phyloP scores from a whole-genome alignment of 37 sponge, comb jelly and placozoan genomes.

The Halisarca cf. caerulea region DNA sequence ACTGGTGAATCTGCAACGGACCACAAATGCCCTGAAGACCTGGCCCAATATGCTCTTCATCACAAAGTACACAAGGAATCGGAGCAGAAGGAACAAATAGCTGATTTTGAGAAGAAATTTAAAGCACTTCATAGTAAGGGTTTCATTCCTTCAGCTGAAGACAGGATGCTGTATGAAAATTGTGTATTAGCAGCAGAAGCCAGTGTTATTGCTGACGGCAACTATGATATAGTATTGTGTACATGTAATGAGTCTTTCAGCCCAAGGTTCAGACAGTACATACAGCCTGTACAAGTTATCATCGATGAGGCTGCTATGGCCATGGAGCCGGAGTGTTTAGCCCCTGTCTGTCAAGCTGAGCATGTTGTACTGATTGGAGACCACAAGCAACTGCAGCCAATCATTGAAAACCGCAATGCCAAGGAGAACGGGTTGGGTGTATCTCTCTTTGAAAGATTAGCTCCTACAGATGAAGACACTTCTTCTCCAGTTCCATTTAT shows the following conservation, averaged over 20 bases:
- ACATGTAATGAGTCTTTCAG: conserved; percentile 28
- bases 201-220: not conserved
- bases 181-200: not conserved
- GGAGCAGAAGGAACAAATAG: not conserved
- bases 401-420: not conserved
- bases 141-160: conserved; percentile 7
- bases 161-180: not conserved
- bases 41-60: conserved; percentile 37
- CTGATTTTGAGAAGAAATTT: conserved; percentile 10
- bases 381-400: conserved; percentile 23
- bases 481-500: not conserved
- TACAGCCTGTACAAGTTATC: conserved; percentile 23
- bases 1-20: not conserved
- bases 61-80: conserved; percentile 10
- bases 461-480: not conserved
- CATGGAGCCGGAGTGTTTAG: conserved; percentile 62
- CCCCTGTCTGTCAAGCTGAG: conserved; percentile 27
- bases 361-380: conserved; percentile 45
- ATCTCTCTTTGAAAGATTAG: conserved; percentile 33
- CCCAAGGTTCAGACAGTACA: not conserved
- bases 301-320: conserved; percentile 69
- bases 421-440: not conserved
- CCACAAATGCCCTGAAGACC: not conserved
- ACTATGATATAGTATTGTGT: conserved; percentile 14
- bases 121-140: not conserved